Conservation (phyloP, 2,113 vertebrate genomes). For the Dendropsophus ebraccatus region DNA sequence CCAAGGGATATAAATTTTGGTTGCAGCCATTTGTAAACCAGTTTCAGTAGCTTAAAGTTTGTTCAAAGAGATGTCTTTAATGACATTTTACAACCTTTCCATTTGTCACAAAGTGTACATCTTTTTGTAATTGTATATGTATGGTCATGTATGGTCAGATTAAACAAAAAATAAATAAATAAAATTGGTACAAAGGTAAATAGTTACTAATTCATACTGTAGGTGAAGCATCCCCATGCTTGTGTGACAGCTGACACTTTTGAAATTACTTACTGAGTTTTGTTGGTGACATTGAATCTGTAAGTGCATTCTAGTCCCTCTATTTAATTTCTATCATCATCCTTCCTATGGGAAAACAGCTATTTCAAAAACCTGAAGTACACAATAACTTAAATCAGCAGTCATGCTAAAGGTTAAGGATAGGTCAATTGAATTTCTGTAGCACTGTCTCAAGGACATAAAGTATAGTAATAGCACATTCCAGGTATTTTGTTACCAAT, state of each 20-base stretch:
- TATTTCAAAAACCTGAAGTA: constrained; percentile 63
- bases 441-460: constrained; percentile 67
- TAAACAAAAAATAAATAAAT: neutral
- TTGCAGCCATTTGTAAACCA: no score
- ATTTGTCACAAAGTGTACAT: neutral
- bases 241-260: constrained; percentile 41
- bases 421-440: constrained; percentile 72
- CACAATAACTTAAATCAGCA: constrained; percentile 68
- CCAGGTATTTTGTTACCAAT: constrained; percentile 65
- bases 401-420: constrained; percentile 66
- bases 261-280: constrained; percentile 49
- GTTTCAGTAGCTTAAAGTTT: no score
- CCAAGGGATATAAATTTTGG: no score
- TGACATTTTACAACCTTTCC: no score
- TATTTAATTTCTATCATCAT: constrained; percentile 69
- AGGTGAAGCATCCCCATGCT: neutral
- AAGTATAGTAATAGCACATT: constrained; percentile 62
- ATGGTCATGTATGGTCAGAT: neutral
- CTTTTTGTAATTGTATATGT: neutral
- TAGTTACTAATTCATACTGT: neutral
- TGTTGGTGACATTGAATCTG: constrained; percentile 62
- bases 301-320: constrained; percentile 63
- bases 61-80: no score
- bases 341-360: constrained; percentile 58
- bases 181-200: neutral